Evolutionary conservation across 2,113 vertebrate genomes (phyloP), one percentile per base, ranked within the genome.

Genomic region (Actenoides lindsayi): DNA sequence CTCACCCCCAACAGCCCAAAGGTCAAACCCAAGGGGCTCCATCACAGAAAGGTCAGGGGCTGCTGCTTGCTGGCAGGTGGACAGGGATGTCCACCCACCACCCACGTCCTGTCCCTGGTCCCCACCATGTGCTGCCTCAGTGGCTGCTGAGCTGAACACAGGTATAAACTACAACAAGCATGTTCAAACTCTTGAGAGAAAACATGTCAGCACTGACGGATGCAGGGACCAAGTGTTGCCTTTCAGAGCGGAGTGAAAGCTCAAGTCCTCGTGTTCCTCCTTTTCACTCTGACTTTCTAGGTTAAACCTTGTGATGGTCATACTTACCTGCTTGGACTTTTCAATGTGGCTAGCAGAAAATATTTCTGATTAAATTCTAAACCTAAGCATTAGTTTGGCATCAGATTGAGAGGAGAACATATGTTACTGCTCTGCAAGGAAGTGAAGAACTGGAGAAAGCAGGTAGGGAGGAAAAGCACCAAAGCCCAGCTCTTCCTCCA

Each of bases 71-170:
- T 31, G 24, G 21, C 33, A 42, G 57, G 14, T 1, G 8, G 30
- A 30, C 39, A 15, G 27, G 39, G 41, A 33, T 51, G 46, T 24
- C 41, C 24, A 10, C 44, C 4, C 50, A 7, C 0, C 0, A n/a
- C 24, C 23, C 50, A 25, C 12, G 31, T 17, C 39, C 31, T 9
- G 6, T 8, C 30, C 76, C n/a, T 7, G 11, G 35, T 13, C 6
- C 44, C 37, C 53, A 23, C 15, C 5, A 2, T 2, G 5, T 1
- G 1, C 60, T 28, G 60, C 37, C 17, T n/a, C 60, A 41, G 27
- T 1, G 3, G 19, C 71, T 48, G 35, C 37, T 28, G 37, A 64
- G 42, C 23, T 46, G 6, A n/a, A 33, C 0, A 0, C 37, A 23
- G 53, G 19, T 18, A 30, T 31, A 2, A 59, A 11, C 27, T 20